Evolutionary conservation across 2,113 vertebrate genomes (phyloP).

Genomic region (Nyctereutes procyonoides): DNA sequence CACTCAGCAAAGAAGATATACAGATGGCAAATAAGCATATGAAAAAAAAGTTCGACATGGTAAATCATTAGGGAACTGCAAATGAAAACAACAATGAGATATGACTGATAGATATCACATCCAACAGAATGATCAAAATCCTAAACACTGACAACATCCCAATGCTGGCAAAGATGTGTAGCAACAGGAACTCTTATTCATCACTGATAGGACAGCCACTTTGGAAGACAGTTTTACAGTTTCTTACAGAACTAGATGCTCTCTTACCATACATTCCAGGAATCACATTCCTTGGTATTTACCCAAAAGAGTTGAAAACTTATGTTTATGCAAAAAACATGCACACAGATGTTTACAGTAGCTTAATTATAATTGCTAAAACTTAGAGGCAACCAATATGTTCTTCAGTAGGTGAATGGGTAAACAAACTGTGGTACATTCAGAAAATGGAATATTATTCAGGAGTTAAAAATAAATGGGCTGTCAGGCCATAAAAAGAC

Average conservation of each 20-base stretch:
- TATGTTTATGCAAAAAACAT: neutral
- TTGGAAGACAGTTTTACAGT: neutral
- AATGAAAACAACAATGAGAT: neutral
- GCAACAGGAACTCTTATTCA: neutral
- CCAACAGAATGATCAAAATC: neutral
- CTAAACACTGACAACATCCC: neutral
- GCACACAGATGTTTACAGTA: neutral
- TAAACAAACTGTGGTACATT: neutral
- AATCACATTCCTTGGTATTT: neutral
- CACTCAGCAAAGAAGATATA: neutral
- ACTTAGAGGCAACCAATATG: neutral
- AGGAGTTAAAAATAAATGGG: neutral
- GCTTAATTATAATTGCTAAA: neutral
- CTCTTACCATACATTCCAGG: neutral
- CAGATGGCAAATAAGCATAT: neutral
- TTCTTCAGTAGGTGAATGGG: neutral
- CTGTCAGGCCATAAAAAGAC: neutral
- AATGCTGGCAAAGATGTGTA: neutral
- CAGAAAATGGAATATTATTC: neutral
- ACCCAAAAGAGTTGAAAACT: neutral
- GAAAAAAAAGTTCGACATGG: neutral
- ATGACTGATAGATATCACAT: neutral
- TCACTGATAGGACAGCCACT: neutral
- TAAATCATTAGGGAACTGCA: neutral
- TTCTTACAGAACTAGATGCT: neutral